Evolutionary conservation across 2,797 vertebrate genomes (phyloP).

Genomic region (Rhinophrynus dorsalis): DNA sequence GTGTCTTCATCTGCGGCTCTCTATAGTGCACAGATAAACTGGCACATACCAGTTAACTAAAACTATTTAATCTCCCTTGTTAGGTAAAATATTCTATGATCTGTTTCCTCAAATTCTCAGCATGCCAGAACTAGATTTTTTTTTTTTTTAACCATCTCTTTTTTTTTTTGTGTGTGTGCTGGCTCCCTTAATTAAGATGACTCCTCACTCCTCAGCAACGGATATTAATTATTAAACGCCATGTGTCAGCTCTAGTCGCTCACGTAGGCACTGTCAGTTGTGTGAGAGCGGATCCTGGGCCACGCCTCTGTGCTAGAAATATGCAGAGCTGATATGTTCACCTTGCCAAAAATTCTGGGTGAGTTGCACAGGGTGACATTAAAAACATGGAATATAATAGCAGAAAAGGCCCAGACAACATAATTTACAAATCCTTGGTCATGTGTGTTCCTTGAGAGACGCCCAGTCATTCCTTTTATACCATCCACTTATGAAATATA

Average conservation of each 20-base stretch:
- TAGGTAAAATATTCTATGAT: too few relatives aligned
- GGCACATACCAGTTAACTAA: too few relatives aligned
- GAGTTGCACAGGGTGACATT: too few relatives aligned
- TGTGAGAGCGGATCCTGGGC: slow-evolving; percentile 11
- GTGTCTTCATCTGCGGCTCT: too few relatives aligned
- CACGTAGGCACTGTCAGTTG: slow-evolving; percentile 35
- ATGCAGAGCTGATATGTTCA: slow-evolving; percentile 2
- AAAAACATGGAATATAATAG: too few relatives aligned
- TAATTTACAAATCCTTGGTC: too few relatives aligned
- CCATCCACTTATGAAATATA: too few relatives aligned
- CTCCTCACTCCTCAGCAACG: slow-evolving; percentile 18
- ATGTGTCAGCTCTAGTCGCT: slow-evolving; percentile 3
- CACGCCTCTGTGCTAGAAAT: slow-evolving; percentile 12
- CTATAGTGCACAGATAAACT: too few relatives aligned
- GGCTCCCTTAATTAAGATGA: slow-evolving; percentile 35
- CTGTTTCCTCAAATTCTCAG: neutral
- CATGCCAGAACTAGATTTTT: slow-evolving; percentile 21
- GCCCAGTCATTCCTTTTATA: too few relatives aligned
- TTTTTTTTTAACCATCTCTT: neutral
- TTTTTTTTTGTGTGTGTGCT: slow-evolving; percentile 13
- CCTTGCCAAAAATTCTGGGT: slow-evolving; percentile 40
- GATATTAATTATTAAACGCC: slow-evolving; percentile 36
- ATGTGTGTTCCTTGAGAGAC: too few relatives aligned
- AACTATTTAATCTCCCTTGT: too few relatives aligned
- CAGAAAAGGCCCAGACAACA: too few relatives aligned